These are phyloP conservation scores for Pemphredon lugubris DNA, from an alignment of 2,888 invertebrate species.

Conservation along the genomic window DNA sequence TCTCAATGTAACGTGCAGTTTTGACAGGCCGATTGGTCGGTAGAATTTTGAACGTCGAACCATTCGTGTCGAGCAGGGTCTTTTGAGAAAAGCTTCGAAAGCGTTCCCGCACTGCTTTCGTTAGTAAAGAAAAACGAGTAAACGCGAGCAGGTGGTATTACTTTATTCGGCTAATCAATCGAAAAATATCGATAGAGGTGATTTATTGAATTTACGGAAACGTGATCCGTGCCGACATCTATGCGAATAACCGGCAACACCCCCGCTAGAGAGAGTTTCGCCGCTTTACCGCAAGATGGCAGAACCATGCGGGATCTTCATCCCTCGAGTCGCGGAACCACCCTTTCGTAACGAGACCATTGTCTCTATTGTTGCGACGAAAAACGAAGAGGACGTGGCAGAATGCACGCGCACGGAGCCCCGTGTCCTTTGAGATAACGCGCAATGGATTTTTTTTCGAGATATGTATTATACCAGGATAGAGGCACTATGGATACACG, in stretches of 20 bases:
- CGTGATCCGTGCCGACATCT: conserved; percentile 56
- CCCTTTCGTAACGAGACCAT: background rate
- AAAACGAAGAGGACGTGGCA: no score
- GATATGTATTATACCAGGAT: no score
- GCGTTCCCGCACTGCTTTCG: no score
- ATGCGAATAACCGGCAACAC: conserved; percentile 22
- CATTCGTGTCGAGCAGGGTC: no score
- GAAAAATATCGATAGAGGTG: conserved; percentile 15
- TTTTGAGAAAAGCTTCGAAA: no score
- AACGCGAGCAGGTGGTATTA: conserved; percentile 1
- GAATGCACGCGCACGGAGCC: background rate
- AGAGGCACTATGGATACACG: conserved; percentile 13
- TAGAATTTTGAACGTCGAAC: no score
- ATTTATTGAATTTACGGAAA: conserved; percentile 12
- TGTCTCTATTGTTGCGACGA: conserved; percentile 19
- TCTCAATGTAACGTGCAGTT: no score
- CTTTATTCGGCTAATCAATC: conserved; percentile 7
- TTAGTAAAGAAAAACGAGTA: no score
- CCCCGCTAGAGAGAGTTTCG: conserved; percentile 38
- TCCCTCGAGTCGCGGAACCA: background rate
- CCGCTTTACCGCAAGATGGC: conserved; percentile 38
- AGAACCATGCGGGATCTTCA: conserved; percentile 31
- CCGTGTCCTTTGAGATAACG: background rate
- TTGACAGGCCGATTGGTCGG: no score
- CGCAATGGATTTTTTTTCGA: no score